Conservation (phyloP, 2,797 vertebrate species). For the Arremon aurantiirostris region DNA sequence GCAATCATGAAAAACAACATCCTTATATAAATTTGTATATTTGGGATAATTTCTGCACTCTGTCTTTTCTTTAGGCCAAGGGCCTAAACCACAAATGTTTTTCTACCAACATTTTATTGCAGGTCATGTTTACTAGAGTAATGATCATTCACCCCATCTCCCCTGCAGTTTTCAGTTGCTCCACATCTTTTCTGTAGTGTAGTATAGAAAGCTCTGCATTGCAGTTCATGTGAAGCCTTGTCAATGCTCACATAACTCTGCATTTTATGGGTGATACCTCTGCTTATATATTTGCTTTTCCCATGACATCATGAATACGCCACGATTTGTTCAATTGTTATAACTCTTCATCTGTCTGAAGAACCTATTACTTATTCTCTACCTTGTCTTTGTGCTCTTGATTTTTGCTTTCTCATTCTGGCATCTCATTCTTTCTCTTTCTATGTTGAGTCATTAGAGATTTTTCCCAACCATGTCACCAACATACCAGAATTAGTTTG, state of each 20-base stretch:
- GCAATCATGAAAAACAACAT: not conserved
- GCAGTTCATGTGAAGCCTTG: not conserved
- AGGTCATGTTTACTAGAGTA: not conserved
- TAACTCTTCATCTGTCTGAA: not conserved
- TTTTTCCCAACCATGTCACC: not conserved
- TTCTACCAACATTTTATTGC: not conserved
- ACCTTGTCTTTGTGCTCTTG: not conserved
- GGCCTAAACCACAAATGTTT: not conserved
- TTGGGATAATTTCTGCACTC: not conserved
- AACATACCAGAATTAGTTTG: not conserved
- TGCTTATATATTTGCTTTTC: not conserved
- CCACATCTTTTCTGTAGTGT: not conserved
- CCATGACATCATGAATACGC: not conserved
- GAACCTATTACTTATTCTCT: not conserved
- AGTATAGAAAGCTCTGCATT: not conserved
- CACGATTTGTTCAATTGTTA: not conserved
- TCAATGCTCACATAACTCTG: not conserved
- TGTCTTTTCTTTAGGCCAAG: not conserved
- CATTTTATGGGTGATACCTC: not conserved
- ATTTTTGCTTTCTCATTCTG: not conserved
- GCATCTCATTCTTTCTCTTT: not conserved
- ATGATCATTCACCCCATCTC: not conserved
- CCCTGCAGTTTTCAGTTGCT: not conserved
- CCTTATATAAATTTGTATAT: not conserved
- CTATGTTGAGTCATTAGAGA: not conserved